Base-by-base conservation (phyloP, 2,888 invertebrate genomes). In the Aleiodes alternator region DNA sequence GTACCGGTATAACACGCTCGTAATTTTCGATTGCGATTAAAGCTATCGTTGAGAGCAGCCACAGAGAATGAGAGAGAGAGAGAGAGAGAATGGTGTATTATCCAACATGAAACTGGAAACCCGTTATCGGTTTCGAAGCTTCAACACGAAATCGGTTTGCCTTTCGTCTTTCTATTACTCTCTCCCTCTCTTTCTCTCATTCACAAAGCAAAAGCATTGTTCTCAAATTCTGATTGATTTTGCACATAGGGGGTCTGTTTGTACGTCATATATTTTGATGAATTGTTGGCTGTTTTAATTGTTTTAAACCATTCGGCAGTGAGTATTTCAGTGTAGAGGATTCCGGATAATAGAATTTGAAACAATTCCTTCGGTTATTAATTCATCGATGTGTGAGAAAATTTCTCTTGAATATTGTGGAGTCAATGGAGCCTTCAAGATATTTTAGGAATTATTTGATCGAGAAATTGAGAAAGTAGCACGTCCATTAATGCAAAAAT, bases 21-120 rank as follows among this genome's bases (percentile, higher is more conserved):
- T 78, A 76, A 80, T 79, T 80, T 78, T 73, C 76, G 76, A 79
- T 78, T 80, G 72, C 78, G 76, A 79, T 79, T 79, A 79, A 80
- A 78, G 68, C 77, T 68, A 70, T 73, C 56, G 71, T 71, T 38
- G 72, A 61, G 69, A 68, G 72, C 68, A 71, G 16, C 53, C 8
- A 53, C 3, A 53, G n/a, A 14, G n/a, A 53, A n/a, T 53, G 51
- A n/a, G 12, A n/a, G n/a, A 14, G 14, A 5, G 14, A 53, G 31
- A 64, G 43, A 64, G 64, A 4, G 64, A 64, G 64, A 48, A 34
- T 16, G 43, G 56, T 74, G 16, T 72, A 75, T 66, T 75, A 76
- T 78, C 66, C 66, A 68, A 53, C 68, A 23, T 48, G 51, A 59
- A 48, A 72, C 50, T 57, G 72, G 74, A 64, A 55, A 69, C 53